Base-by-base conservation (phyloP, 2,797 vertebrate genomes). In the Tapera naevia region DNA sequence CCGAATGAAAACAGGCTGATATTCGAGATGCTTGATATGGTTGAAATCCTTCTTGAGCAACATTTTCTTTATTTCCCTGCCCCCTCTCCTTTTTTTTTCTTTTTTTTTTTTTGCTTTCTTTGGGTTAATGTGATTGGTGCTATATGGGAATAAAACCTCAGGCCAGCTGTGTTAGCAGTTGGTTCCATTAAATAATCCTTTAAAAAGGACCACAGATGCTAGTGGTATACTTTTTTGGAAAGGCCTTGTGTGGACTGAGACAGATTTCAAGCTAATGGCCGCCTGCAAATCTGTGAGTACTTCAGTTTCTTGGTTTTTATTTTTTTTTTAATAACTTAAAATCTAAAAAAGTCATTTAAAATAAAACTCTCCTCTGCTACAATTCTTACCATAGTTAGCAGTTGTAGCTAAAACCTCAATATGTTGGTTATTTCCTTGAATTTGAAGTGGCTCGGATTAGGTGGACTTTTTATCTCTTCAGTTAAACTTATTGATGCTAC, bases 111-210 rank as follows among this genome's bases (percentile, higher is more conserved):
- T 83, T 92, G 97, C 95, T 98, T 97, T 97, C 97, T 96, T 97
- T 97, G 97, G 97, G 95, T 94, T 95, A 95, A 83, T 97, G 90
- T 99, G 98, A 99, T 99, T 98, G 97, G 97, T 98, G 98, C 98
- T 98, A 88, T 98, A 94, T 98, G 96, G 97, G 95, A 97, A 88
- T 92, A 95, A 97, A 98, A 99, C 99, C 99, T 99, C 99, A 99
- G 99, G 99, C 98, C 98, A 98, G 99, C 99, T 99, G 98, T 98
- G 99, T 99, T 98, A 97, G 98, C 97, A 93, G 91, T 96, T 96
- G 97, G 87, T 97, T 95, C 88, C 85, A 57, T 74, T 97, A 95
- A 97, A 97, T 89, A 92, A 96, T 97, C 91, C 94, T 97, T 94
- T 93, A 89, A 96, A 94, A 98, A 98, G 97, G 96, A 98, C 97